phyloP scores from a whole-genome alignment of 2,888 invertebrate species.

The Lamellibrachia satsuma region DNA sequence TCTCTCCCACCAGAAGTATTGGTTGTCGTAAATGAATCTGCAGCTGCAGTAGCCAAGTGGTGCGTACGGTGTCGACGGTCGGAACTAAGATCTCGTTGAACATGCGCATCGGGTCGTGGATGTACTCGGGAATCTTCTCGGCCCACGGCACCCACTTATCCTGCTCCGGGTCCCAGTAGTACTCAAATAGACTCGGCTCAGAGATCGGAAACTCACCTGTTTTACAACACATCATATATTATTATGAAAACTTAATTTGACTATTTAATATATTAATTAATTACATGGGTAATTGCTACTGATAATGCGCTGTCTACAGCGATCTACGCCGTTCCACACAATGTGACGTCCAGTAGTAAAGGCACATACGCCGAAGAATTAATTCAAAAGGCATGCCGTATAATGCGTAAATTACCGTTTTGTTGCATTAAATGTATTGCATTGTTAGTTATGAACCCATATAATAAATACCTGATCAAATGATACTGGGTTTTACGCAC shows the following conservation, averaged over 20 bases:
- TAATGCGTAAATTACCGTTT: too few species aligned
- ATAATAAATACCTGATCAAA: too few species aligned
- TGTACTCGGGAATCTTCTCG: slow-evolving; percentile 79
- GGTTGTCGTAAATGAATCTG: slow-evolving; percentile 75
- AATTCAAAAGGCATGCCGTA: too few species aligned
- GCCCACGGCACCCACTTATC: slow-evolving; percentile 86
- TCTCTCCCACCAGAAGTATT: slow-evolving; percentile 86
- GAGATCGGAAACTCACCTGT: slow-evolving; percentile 78
- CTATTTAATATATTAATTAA: not conserved
- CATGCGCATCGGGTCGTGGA: slow-evolving; percentile 76
- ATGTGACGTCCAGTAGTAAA: too few species aligned
- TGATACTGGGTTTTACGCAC: too few species aligned
- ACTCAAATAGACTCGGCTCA: slow-evolving; percentile 82
- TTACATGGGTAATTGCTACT: too few species aligned
- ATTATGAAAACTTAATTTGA: not conserved
- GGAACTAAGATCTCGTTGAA: slow-evolving; percentile 77
- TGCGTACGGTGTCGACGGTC: slow-evolving; percentile 48
- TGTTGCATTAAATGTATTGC: too few species aligned
- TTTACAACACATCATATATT: slow-evolving; percentile 46
- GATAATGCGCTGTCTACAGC: too few species aligned
- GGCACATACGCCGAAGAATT: too few species aligned
- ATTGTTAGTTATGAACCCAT: too few species aligned
- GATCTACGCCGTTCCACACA: too few species aligned
- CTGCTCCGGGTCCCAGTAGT: slow-evolving; percentile 76
- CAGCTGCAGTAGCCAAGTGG: slow-evolving; percentile 78